Conservation (phyloP, 2,797 vertebrate genomes). For the Centropyge bicolor region DNA sequence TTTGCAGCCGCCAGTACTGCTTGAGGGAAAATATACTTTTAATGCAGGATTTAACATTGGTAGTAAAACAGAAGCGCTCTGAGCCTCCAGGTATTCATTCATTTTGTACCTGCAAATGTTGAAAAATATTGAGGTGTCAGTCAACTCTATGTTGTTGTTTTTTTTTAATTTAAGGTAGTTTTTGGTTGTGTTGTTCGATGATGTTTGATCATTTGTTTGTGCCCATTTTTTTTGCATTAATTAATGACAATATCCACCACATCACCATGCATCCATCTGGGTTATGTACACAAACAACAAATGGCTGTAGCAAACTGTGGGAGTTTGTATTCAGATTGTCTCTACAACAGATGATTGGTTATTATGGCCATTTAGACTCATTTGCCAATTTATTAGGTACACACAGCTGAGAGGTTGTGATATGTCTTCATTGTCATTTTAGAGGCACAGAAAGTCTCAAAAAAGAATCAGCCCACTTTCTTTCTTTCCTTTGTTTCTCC, state of each 20-base stretch:
- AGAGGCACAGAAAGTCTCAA: not conserved
- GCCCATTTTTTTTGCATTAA: constrained; percentile 8
- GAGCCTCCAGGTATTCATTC: constrained; percentile 8
- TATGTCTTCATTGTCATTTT: not conserved
- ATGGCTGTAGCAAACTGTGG: constrained; percentile 35
- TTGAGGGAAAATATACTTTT: constrained; percentile 11
- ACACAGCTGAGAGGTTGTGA: not conserved
- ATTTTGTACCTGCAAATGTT: not conserved
- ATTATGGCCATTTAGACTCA: not conserved
- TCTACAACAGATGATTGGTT: constrained; percentile 19
- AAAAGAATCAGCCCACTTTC: not conserved
- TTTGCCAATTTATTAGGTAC: constrained; percentile 9
- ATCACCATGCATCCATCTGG: constrained; percentile 40
- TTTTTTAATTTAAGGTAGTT: too few species aligned
- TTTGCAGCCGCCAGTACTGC: constrained; percentile 16
- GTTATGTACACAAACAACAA: constrained; percentile 36
- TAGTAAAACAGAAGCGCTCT: not conserved
- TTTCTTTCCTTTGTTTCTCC: not conserved
- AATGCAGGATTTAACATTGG: constrained; percentile 14
- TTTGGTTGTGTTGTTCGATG: not conserved
- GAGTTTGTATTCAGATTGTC: constrained; percentile 42
- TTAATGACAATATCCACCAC: constrained; percentile 17
- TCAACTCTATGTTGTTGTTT: too few species aligned
- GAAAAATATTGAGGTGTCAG: too few species aligned
- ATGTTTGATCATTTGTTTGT: not conserved